phyloP scores from a whole-genome alignment of 2,888 invertebrate genomes.

The Ornithoptera priamus region DNA sequence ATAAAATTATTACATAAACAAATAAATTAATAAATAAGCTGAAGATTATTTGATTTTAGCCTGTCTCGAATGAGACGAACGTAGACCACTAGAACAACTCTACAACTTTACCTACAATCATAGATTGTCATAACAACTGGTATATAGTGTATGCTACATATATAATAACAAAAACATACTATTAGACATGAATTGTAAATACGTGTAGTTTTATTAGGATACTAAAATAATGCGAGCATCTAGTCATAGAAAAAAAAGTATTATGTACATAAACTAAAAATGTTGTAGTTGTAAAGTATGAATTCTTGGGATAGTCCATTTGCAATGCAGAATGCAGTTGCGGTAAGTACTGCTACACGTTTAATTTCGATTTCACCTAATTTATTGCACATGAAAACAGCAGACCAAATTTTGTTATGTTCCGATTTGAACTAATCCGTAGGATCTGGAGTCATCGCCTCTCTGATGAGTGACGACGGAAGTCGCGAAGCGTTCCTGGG shows the following conservation, averaged over 20 bases:
- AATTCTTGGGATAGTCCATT: slow-evolving; percentile 34
- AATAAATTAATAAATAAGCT: no score
- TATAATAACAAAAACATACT: background rate
- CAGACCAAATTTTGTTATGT: no score
- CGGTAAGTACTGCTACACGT: slow-evolving; percentile 28
- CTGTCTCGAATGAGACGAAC: no score
- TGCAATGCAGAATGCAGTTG: slow-evolving; percentile 31
- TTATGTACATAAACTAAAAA: background rate
- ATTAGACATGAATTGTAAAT: background rate
- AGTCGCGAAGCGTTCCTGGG: no score
- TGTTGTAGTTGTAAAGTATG: slow-evolving; percentile 16
- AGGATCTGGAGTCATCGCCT: no score
- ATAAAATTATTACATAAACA: no score
- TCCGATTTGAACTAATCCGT: no score
- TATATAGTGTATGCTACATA: background rate
- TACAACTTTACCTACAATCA: no score
- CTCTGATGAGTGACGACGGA: no score
- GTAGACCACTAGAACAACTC: no score
- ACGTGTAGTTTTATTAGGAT: background rate
- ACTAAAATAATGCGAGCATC: background rate
- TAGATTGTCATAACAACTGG: no score
- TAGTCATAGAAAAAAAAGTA: background rate
- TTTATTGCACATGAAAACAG: slow-evolving; percentile 33
- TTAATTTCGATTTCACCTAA: slow-evolving; percentile 33
- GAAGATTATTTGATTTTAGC: no score